Conservation (phyloP, 1,140 invertebrate genomes). For the Calephelis virginiensis region DNA sequence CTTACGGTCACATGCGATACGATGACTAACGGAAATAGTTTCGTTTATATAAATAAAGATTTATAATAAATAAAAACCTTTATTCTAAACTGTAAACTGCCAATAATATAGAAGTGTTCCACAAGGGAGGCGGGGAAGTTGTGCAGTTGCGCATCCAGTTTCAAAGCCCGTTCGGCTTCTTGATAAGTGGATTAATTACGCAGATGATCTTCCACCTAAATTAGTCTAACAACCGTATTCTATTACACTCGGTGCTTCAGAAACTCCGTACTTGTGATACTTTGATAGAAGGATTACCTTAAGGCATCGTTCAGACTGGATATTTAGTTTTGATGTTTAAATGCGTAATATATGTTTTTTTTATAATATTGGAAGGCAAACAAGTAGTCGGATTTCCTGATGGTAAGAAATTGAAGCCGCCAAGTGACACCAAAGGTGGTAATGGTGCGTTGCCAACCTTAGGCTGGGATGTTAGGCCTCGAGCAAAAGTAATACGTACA, state of each 20-base stretch:
- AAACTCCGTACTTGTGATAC: constrained; percentile 21
- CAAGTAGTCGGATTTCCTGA: no score
- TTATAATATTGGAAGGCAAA: no score
- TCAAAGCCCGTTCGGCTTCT: constrained; percentile 55
- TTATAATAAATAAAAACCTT: not conserved
- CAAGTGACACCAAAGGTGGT: no score
- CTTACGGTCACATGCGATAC: no score
- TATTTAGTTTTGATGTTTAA: no score
- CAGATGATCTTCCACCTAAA: constrained; percentile 68
- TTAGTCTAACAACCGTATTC: constrained; percentile 66
- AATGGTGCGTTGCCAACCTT: no score
- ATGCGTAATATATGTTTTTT: no score
- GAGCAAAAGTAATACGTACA: no score
- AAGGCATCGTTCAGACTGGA: no score
- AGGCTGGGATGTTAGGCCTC: no score
- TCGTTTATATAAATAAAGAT: not conserved
- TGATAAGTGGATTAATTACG: constrained; percentile 73
- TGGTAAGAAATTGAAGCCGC: no score
- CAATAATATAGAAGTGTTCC: constrained; percentile 25
- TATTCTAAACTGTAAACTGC: not conserved
- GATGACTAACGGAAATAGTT: no score
- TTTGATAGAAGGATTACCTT: not conserved
- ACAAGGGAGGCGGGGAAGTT: constrained; percentile 30
- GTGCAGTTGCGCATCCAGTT: constrained; percentile 56
- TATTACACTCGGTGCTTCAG: constrained; percentile 45